phyloP scores from a whole-genome alignment of 1,140 invertebrate genomes.

The Philotrypesis tridentata region DNA sequence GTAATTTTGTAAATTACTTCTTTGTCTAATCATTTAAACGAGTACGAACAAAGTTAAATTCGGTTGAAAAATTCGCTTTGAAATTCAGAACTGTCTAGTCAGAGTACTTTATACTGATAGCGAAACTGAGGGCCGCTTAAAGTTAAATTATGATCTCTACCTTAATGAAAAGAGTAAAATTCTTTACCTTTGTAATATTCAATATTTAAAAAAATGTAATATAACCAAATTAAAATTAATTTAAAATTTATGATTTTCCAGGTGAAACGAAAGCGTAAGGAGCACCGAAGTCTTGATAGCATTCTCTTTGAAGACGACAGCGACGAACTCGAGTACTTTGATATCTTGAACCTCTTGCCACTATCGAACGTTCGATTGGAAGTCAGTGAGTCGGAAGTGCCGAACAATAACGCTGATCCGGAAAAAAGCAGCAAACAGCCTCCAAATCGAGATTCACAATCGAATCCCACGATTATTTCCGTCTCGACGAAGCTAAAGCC shows the following conservation, averaged over 20 bases:
- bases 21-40: not conserved
- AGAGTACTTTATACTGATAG: no score
- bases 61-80: not conserved
- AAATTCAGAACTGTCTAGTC: not conserved
- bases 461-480: constrained; percentile 30
- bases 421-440: not conserved
- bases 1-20: not conserved
- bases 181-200: no score
- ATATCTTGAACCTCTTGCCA: constrained; percentile 69
- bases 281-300: constrained; percentile 70
- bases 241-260: constrained; percentile 45
- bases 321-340: constrained; percentile 70
- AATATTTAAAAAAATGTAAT: not conserved
- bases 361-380: constrained; percentile 69
- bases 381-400: constrained; percentile 57
- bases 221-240: not conserved
- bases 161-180: not conserved
- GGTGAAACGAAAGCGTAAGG: constrained; percentile 72
- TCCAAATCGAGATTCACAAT: constrained; percentile 11
- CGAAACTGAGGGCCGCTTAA: no score
- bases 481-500: constrained; percentile 27
- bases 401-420: constrained; percentile 42
- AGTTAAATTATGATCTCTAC: not conserved
- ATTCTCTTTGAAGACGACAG: constrained; percentile 69
- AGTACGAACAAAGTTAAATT: not conserved